Conservation (phyloP, 2,113 vertebrate species). For the Elanus axillaris region DNA sequence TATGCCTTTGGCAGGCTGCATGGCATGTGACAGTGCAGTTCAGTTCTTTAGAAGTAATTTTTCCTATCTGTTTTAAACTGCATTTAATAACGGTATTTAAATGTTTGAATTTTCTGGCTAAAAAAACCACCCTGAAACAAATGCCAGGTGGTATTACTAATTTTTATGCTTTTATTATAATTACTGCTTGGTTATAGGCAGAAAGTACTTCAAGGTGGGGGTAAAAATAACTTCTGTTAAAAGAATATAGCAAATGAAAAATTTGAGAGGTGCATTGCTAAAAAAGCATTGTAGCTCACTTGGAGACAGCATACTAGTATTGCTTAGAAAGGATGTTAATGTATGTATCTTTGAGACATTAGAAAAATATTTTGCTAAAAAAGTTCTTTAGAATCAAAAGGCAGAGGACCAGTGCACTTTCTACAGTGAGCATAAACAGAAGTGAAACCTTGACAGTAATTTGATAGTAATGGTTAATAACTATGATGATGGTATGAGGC, state of each 20-base stretch:
- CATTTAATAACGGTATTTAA: neutral
- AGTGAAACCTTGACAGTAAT: neutral
- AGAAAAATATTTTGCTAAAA: neutral
- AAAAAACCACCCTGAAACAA: neutral
- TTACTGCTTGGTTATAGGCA: conserved; percentile 4
- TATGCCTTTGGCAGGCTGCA: neutral
- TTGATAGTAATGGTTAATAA: neutral
- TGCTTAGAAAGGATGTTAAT: neutral
- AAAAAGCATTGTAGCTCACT: neutral
- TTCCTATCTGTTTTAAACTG: neutral
- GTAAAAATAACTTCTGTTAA: neutral
- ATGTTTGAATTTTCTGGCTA: neutral
- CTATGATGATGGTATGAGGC: neutral
- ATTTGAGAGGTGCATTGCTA: neutral
- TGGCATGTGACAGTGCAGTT: neutral
- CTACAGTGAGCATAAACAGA: neutral
- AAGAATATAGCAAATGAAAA: neutral
- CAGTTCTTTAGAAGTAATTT: neutral
- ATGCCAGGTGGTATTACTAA: neutral
- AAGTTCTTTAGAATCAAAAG: neutral
- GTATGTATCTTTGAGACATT: neutral
- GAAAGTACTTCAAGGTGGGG: neutral
- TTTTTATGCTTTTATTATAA: conserved; percentile 9
- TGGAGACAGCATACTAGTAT: neutral
- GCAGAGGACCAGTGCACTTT: neutral